Evolutionary conservation across 2,797 vertebrate genomes (phyloP), one percentile per base, ranked within the genome.

Genomic region (Sphaeramia orbicularis): DNA sequence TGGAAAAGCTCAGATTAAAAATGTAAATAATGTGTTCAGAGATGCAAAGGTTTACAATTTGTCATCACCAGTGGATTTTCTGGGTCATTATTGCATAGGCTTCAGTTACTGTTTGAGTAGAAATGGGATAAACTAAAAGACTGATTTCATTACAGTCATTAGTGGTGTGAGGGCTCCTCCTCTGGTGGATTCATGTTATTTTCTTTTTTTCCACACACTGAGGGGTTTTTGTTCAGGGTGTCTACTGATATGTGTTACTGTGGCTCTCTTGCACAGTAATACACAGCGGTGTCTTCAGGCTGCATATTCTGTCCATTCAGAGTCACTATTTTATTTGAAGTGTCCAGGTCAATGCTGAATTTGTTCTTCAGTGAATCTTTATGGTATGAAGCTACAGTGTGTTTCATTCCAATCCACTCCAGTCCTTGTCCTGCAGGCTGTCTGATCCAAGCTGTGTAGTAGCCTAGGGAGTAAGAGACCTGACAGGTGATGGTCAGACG

Each of bases 221-320:
- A n/a, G 21, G n/a, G 40, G 30, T 53, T 40, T 74, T 64, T 63
- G 68, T 64, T 11, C 32, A 42, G 36, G n/a, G n/a, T n/a, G 12
- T 62, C 13, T 41, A 7, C 10, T 11, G 8, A 38, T 51, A 38
- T 60, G 4, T 24, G 21, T 24, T 2, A 24, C 21, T 24, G 61
- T 1, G 8, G 42, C 4, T 69, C 62, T 47, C n/a, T n/a, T n/a
- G 53, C 72, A 57, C 76, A 79, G 45, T 82, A 74, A 65, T 75
- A 78, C 30, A 78, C 63, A 37, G 71, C 71, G 30, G 74, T 19
- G 63, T 82, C 75, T 62, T 24, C 75, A 62, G 74, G 32, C 68
- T 75, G 21, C 21, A 24, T 24, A 24, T 24, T 24, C 21, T 24
- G 21, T 24, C 21, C 21, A 24, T 24, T 24, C 21, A 24, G 21